Conservation (phyloP, 2,797 vertebrate species). For the Sebastes vulpes region DNA sequence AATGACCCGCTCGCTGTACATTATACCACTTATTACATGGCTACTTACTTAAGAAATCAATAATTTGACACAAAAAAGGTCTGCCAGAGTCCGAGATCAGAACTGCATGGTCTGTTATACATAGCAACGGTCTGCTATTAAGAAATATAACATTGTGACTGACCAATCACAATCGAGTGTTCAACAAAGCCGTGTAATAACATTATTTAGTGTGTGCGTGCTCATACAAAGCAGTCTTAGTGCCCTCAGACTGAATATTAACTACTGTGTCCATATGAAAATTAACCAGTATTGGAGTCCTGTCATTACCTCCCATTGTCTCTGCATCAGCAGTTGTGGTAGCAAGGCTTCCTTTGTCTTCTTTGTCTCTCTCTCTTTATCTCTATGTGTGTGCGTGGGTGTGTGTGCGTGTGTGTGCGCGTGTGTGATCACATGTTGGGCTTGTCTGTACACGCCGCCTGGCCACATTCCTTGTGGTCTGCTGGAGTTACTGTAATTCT, state of each 20-base stretch:
- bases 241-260: constrained; percentile 20
- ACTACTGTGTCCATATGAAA: constrained; percentile 22
- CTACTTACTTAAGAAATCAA: too few relatives aligned
- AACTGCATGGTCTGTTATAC: rapidly evolving
- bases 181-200: too few relatives aligned
- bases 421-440: constrained; percentile 59
- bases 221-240: background rate
- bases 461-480: constrained; percentile 80
- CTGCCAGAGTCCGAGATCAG: rapidly evolving
- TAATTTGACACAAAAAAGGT: too few relatives aligned
- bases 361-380: background rate
- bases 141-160: too few relatives aligned
- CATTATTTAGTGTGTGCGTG: background rate
- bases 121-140: too few relatives aligned
- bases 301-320: constrained; percentile 19
- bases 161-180: too few relatives aligned
- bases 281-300: constrained; percentile 7
- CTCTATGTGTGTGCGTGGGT: constrained; percentile 8
- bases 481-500: constrained; percentile 71
- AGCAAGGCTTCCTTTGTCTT: constrained; percentile 58
- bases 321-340: constrained; percentile 28
- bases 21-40: too few relatives aligned
- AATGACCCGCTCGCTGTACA: too few relatives aligned
- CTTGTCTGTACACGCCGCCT: constrained; percentile 73
- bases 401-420: constrained; percentile 17